Conservation (phyloP, 1,140 invertebrate genomes). For the Neelides sp. region DNA sequence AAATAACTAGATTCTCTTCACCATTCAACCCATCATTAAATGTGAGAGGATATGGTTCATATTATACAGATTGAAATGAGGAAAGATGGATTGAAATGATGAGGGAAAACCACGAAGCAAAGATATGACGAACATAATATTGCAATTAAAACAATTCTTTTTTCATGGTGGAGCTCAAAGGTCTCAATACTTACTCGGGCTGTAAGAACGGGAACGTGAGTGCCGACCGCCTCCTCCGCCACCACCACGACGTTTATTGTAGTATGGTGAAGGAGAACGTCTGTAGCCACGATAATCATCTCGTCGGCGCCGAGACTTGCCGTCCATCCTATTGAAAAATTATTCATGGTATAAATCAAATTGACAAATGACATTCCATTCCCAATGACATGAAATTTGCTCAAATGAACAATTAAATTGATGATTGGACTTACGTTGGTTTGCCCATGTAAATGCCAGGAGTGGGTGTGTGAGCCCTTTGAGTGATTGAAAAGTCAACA, state of each 20-base stretch:
- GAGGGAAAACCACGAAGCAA: too few relatives aligned
- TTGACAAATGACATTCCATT: background rate
- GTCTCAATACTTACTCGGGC: slow-evolving; percentile 77
- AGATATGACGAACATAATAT: too few relatives aligned
- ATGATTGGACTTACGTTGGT: slow-evolving; percentile 53
- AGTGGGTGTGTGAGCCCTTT: slow-evolving; percentile 90
- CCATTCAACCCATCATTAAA: too few relatives aligned
- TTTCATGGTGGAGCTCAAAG: too few relatives aligned
- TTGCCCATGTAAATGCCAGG: slow-evolving; percentile 97
- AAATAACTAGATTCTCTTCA: too few relatives aligned
- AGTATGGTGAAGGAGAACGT: slow-evolving; percentile 51
- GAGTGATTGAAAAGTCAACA: slow-evolving; percentile 95
- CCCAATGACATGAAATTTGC: slow-evolving; percentile 9
- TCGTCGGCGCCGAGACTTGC: slow-evolving; percentile 29
- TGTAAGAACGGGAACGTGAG: slow-evolving; percentile 66
- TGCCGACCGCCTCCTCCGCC: too few relatives aligned
- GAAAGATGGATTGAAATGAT: too few relatives aligned
- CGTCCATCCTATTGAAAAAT: slow-evolving; percentile 35
- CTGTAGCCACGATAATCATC: slow-evolving; percentile 36
- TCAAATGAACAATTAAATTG: slow-evolving; percentile 10
- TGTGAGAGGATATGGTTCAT: too few relatives aligned
- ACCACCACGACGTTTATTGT: slow-evolving; percentile 41
- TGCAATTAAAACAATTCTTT: too few relatives aligned
- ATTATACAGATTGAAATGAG: too few relatives aligned
- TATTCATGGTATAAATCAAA: slow-evolving; percentile 5